Evolutionary conservation across 2,888 invertebrate genomes (phyloP).

Genomic region (Apamea crenata): DNA sequence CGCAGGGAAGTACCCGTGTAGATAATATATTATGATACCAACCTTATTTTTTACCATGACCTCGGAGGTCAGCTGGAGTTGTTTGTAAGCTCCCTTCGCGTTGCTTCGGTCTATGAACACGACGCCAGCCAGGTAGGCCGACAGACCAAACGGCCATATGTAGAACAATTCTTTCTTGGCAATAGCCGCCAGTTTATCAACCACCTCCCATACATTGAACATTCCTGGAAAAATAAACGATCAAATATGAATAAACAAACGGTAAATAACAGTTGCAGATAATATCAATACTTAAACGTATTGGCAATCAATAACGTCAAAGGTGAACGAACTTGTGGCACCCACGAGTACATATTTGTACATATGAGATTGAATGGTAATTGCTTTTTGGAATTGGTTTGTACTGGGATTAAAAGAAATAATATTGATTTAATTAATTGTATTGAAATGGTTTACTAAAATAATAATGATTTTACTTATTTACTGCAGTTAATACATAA

Average conservation of each 20-base stretch:
- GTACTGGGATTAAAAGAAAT: conserved; percentile 14
- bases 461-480: conserved; percentile 1
- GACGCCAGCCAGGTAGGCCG: conserved; percentile 91
- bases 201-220: conserved; percentile 91
- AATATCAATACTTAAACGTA: conserved; percentile 35
- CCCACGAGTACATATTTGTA: conserved; percentile 10
- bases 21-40: conserved; percentile 73
- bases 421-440: conserved; percentile 8
- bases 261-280: conserved; percentile 26
- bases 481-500: background rate
- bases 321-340: conserved; percentile 40
- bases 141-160: conserved; percentile 91
- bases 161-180: conserved; percentile 92
- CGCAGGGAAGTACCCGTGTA: conserved; percentile 38
- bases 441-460: background rate
- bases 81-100: conserved; percentile 88
- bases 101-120: conserved; percentile 91
- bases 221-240: conserved; percentile 84
- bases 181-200: conserved; percentile 90
- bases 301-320: conserved; percentile 37
- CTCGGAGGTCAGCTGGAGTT: conserved; percentile 85
- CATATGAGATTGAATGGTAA: conserved; percentile 33
- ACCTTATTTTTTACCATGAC: conserved; percentile 86
- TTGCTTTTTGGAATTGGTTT: conserved; percentile 35
- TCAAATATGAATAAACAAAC: conserved; percentile 1